These are phyloP conservation scores for Crenuchus spilurus DNA, from an alignment of 2,797 vertebrate species.

Conservation along the genomic window DNA sequence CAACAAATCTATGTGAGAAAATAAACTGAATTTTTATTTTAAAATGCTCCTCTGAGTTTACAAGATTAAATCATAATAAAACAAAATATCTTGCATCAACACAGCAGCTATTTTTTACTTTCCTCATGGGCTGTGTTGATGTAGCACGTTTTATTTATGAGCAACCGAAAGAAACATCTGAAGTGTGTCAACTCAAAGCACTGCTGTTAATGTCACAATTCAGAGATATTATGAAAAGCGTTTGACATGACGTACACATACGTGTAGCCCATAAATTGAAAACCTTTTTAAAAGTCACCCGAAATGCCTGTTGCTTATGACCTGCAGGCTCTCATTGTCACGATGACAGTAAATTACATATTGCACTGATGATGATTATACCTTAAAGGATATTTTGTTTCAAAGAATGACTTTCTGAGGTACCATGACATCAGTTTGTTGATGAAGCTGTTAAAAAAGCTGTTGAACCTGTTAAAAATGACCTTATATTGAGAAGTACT, in stretches of 20 bases:
- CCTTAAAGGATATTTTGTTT: constrained; percentile 24
- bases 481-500: not conserved
- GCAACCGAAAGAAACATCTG: too few species aligned
- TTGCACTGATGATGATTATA: constrained; percentile 14
- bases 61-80: too few species aligned
- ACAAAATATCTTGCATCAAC: too few species aligned
- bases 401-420: not conserved
- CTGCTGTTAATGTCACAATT: not conserved
- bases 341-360: constrained; percentile 27
- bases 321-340: constrained; percentile 23
- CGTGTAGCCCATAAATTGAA: not conserved
- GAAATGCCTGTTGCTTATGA: not conserved
- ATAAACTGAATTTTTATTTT: too few species aligned
- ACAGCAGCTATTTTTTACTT: too few species aligned
- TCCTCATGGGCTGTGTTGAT: too few species aligned
- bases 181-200: too few species aligned
- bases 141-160: too few species aligned
- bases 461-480: not conserved
- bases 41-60: too few species aligned
- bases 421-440: constrained; percentile 29
- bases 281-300: not conserved
- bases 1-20: too few species aligned
- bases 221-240: not conserved
- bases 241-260: not conserved
- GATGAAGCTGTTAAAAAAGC: too few species aligned